phyloP scores from a whole-genome alignment of 2,888 invertebrate genomes.

The Zeuzera pyrina region DNA sequence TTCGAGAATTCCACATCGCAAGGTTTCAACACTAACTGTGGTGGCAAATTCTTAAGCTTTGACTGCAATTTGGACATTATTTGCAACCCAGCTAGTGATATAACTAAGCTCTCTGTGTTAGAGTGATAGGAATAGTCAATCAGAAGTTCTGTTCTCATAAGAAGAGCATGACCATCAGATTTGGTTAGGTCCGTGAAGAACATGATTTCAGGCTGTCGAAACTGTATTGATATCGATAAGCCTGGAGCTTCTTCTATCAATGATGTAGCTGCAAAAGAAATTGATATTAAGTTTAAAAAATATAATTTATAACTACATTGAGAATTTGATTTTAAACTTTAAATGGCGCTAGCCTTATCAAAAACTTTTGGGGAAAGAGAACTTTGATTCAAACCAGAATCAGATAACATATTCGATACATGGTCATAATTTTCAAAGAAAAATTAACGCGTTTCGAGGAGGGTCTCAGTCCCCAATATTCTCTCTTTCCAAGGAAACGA shows the following conservation, averaged over 20 bases:
- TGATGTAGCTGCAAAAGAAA: constrained; percentile 50
- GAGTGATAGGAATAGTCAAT: constrained; percentile 80
- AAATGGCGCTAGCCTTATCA: no score
- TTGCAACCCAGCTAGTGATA: constrained; percentile 50
- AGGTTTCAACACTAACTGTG: constrained; percentile 76
- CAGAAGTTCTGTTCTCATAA: constrained; percentile 79
- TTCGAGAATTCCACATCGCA: constrained; percentile 81
- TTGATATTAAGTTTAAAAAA: no score
- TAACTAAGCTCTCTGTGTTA: constrained; percentile 75
- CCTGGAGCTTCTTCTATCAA: constrained; percentile 66
- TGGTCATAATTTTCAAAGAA: no score
- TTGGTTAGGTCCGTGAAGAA: constrained; percentile 79
- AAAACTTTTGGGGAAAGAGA: no score
- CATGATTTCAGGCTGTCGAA: constrained; percentile 85
- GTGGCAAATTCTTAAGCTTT: constrained; percentile 62
- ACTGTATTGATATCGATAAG: constrained; percentile 79
- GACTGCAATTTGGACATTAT: constrained; percentile 74
- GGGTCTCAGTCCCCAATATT: no score
- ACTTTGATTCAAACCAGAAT: no score
- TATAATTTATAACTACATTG: no score
- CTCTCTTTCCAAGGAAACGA: no score
- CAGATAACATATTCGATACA: no score
- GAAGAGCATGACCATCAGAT: constrained; percentile 75
- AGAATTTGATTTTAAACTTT: no score
- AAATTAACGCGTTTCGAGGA: no score